A percentile compares a stretch with the other conserved stretches of the same genome.
These are phyloP conservation scores for Drymodes brunneopygia DNA, from an alignment of 2,113 vertebrate species.

Conservation along the genomic window DNA sequence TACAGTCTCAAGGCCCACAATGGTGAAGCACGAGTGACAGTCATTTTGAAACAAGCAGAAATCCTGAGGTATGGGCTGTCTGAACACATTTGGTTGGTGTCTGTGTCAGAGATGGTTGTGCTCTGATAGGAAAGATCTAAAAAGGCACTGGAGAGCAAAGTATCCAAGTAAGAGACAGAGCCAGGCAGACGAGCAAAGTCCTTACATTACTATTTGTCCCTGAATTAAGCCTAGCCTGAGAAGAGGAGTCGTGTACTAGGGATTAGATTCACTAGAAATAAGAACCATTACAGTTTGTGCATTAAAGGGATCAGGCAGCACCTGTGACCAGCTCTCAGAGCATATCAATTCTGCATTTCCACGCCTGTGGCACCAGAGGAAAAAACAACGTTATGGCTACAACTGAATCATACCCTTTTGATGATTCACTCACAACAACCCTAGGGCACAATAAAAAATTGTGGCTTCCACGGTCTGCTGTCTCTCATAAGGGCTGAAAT, in stretches of 20 bases:
- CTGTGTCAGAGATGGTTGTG: background rate
- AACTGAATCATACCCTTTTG: slow-evolving; percentile 21
- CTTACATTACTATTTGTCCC: background rate
- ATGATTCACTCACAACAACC: slow-evolving; percentile 40
- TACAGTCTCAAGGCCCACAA: background rate
- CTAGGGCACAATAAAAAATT: slow-evolving; percentile 29
- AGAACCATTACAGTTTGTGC: background rate
- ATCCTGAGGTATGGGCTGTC: background rate
- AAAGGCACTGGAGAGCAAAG: background rate
- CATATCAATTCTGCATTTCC: slow-evolving; percentile 7
- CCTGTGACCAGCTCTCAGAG: background rate
- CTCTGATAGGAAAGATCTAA: background rate
- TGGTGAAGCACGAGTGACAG: background rate
- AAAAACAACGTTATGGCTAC: background rate
- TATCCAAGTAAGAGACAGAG: background rate
- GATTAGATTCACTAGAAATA: background rate
- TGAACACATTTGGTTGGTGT: background rate
- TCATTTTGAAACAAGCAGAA: background rate
- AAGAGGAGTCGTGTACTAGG: background rate
- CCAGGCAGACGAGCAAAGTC: background rate
- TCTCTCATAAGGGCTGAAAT: slow-evolving; percentile 17
- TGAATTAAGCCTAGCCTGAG: background rate
- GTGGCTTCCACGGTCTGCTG: background rate
- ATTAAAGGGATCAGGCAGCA: background rate
- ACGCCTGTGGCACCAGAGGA: background rate